These are phyloP conservation scores for Ceratoteleas bidentatus DNA, from an alignment of 1,140 invertebrate species.

Conservation along the genomic window DNA sequence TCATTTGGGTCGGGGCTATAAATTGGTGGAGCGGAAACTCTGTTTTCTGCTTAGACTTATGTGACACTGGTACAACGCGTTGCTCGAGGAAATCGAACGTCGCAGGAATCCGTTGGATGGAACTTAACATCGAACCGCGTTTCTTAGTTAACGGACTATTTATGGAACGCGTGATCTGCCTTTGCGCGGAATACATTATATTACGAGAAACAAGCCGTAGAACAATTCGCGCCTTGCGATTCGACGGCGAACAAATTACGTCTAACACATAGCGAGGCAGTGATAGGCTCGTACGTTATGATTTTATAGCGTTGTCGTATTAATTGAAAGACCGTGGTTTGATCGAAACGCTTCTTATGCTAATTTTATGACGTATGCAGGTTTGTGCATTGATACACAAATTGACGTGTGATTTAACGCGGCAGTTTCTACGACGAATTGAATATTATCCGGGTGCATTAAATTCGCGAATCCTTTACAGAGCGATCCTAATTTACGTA, in stretches of 20 bases:
- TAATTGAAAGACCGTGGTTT: slow-evolving; percentile 54
- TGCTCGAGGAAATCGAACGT: slow-evolving; percentile 52
- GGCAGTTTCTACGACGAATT: slow-evolving; percentile 25
- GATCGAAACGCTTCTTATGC: slow-evolving; percentile 38
- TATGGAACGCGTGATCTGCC: slow-evolving; percentile 63
- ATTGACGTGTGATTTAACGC: slow-evolving; percentile 40
- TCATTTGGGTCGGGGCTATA: slow-evolving; percentile 57
- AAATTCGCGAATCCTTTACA: slow-evolving; percentile 28
- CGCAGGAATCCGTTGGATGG: slow-evolving; percentile 39
- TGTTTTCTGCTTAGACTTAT: slow-evolving; percentile 56
- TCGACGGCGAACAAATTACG: slow-evolving; percentile 64
- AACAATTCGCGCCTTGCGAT: slow-evolving; percentile 64
- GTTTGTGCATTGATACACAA: slow-evolving; percentile 36
- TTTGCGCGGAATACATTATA: slow-evolving; percentile 63
- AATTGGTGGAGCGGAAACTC: slow-evolving; percentile 49
- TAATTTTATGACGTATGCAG: slow-evolving; percentile 38
- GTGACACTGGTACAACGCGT: slow-evolving; percentile 44
- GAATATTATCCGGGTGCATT: slow-evolving; percentile 14
- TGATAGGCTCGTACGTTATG: slow-evolving; percentile 44
- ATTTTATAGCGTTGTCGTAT: slow-evolving; percentile 63
- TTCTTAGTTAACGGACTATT: slow-evolving; percentile 62
- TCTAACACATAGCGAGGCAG: slow-evolving; percentile 44
- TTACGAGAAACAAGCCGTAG: slow-evolving; percentile 58
- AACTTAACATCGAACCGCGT: slow-evolving; percentile 55
- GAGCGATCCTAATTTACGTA: slow-evolving; percentile 17